These are phyloP conservation scores for Kryptolebias ocellatus DNA, from an alignment of 2,797 vertebrate species.

Conservation along the genomic window DNA sequence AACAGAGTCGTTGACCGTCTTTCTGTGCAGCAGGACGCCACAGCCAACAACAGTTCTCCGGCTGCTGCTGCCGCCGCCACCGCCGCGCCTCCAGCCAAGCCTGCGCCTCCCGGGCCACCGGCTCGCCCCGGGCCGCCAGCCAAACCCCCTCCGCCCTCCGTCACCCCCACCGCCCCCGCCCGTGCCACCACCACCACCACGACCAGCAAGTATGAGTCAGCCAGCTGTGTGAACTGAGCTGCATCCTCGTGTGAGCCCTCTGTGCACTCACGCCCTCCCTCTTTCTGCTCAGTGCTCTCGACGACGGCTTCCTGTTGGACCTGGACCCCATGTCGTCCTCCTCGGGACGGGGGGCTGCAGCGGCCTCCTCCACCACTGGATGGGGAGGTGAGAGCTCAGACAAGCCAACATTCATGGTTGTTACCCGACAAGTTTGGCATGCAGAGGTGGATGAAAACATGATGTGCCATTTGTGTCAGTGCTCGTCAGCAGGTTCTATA, in stretches of 20 bases:
- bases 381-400: slow-evolving; percentile 90
- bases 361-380: slow-evolving; percentile 80
- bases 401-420: too few relatives aligned
- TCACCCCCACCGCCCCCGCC: slow-evolving; percentile 60
- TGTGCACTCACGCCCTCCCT: not conserved
- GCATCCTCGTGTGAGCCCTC: slow-evolving; percentile 6
- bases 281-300: slow-evolving; percentile 62
- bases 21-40: slow-evolving; percentile 82
- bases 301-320: slow-evolving; percentile 77
- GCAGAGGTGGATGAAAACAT: too few relatives aligned
- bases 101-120: slow-evolving; percentile 81
- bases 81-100: slow-evolving; percentile 83
- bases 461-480: too few relatives aligned
- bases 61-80: slow-evolving; percentile 77
- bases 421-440: too few relatives aligned
- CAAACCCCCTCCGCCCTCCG: slow-evolving; percentile 64
- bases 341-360: slow-evolving; percentile 70
- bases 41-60: slow-evolving; percentile 90
- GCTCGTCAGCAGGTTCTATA: too few relatives aligned
- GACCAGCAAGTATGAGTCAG: slow-evolving; percentile 65
- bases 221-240: slow-evolving; percentile 8
- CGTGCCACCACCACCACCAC: slow-evolving; percentile 31
- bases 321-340: slow-evolving; percentile 76
- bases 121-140: slow-evolving; percentile 78
- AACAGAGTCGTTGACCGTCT: slow-evolving; percentile 14